A percentile compares a stretch with the other conserved stretches of the same genome.
These are phyloP conservation scores for Morelia viridis DNA, from an alignment of 2,797 vertebrate species.

Conservation along the genomic window DNA sequence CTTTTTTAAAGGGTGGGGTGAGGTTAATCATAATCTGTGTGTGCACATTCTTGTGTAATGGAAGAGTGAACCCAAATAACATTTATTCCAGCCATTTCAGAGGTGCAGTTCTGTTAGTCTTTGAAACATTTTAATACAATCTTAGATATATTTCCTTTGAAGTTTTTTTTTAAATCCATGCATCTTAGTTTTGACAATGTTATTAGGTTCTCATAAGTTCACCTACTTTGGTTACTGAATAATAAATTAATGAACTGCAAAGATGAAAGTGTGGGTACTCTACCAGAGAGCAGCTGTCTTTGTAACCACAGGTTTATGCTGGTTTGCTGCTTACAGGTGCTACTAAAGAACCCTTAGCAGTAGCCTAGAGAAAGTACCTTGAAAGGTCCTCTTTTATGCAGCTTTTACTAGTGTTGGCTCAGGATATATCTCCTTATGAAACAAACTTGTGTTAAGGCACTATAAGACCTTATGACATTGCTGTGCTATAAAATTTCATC, in stretches of 20 bases:
- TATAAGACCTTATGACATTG: background rate
- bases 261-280: rapidly evolving
- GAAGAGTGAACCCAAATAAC: background rate
- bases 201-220: background rate
- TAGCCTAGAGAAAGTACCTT: too few relatives aligned
- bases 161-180: background rate
- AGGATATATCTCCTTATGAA: too few relatives aligned
- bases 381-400: too few relatives aligned
- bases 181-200: background rate
- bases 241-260: background rate
- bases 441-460: background rate
- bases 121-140: background rate
- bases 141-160: background rate
- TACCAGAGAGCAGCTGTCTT: background rate
- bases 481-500: background rate
- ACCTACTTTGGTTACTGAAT: background rate
- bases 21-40: constrained; percentile 3
- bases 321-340: background rate
- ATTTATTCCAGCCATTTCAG: constrained; percentile 11
- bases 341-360: background rate
- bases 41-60: background rate
- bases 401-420: too few relatives aligned
- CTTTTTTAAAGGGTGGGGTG: constrained; percentile 7
- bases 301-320: rapidly evolving
- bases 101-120: background rate